phyloP scores from a whole-genome alignment of 2,113 vertebrate species.

The Ovis aries region DNA sequence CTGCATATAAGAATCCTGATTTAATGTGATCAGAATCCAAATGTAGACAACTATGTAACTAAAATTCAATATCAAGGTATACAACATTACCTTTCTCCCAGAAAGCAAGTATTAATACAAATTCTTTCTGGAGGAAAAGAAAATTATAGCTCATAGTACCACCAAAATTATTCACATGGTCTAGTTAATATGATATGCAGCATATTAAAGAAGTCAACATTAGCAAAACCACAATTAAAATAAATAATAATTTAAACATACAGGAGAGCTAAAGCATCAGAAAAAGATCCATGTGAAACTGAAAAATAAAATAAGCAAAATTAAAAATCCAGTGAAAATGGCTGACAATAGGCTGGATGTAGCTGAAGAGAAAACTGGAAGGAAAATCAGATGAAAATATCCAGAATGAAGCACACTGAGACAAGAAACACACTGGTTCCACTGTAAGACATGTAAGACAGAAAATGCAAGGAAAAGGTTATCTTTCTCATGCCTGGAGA shows the following conservation, averaged over 20 bases:
- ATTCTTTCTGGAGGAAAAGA: not conserved
- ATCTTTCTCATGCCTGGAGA: not conserved
- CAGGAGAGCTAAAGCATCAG: not conserved
- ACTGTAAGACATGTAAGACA: not conserved
- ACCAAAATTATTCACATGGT: not conserved
- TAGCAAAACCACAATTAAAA: constrained; percentile 3
- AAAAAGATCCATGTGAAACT: not conserved
- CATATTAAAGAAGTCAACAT: not conserved
- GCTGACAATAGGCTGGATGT: not conserved
- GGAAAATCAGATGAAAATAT: constrained; percentile 10
- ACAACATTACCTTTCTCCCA: not conserved
- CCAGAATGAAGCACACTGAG: not conserved
- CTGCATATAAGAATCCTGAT: not conserved
- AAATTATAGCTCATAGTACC: not conserved
- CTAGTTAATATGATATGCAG: not conserved
- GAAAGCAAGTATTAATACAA: not conserved
- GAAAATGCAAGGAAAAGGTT: not conserved
- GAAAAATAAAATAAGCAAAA: not conserved
- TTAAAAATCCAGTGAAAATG: not conserved
- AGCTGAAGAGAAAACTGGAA: not conserved
- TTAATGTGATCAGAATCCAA: not conserved
- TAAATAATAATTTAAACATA: not conserved
- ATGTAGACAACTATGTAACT: not conserved
- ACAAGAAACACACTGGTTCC: not conserved
- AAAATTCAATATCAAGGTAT: not conserved